Percentiles rank a stretch among this genome's conserved stretches.
Conservation (phyloP, 2,113 vertebrate genomes). For the Setophaga coronata region DNA sequence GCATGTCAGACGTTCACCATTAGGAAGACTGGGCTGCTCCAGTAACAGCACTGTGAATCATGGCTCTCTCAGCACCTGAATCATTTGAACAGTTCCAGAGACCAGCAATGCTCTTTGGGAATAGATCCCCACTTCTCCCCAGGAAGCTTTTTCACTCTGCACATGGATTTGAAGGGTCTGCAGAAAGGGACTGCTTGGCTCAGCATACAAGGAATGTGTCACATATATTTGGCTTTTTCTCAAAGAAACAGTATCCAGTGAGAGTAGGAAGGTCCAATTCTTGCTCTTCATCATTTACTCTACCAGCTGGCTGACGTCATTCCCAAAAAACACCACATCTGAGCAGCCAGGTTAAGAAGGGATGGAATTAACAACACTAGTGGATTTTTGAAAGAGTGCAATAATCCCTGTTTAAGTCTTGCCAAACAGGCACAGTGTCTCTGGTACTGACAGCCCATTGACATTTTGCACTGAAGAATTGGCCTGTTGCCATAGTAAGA, state of each 20-base stretch:
- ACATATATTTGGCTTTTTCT: neutral
- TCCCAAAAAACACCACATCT: neutral
- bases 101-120: neutral
- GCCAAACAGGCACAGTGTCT: neutral
- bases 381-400: neutral
- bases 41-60: neutral
- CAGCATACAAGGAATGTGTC: neutral
- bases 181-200: neutral
- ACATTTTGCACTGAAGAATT: neutral
- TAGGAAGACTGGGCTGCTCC: neutral
- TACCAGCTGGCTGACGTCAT: neutral
- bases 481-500: neutral
- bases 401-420: neutral
- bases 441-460: neutral
- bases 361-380: neutral
- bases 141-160: neutral
- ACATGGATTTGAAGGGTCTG: neutral
- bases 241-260: neutral
- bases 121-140: neutral
- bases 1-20: neutral
- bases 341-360: neutral
- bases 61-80: neutral
- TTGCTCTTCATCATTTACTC: neutral
- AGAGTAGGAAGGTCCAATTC: neutral
- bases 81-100: conserved; percentile 19